Base-by-base conservation (phyloP, 2,113 vertebrate species). In the Ondatra zibethicus region DNA sequence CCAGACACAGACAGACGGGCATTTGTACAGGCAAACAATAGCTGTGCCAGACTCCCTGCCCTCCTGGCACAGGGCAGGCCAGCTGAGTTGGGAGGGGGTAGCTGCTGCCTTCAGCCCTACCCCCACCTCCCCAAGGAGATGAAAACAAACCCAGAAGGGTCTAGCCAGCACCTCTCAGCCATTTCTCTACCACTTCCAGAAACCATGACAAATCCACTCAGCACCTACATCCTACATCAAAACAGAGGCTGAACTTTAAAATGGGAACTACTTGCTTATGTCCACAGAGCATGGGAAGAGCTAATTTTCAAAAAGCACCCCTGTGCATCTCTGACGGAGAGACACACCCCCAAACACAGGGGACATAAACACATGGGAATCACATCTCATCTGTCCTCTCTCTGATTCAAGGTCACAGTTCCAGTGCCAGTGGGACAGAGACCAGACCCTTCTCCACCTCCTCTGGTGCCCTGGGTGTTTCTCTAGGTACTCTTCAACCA, bases 21-120 rank as follows among this genome's bases (percentile, higher is more conserved):
- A 61, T 97, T 98, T 98, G 98, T 98, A 94, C 93, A 50, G 61
- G 73, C 12, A 58, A 97, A 98, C 98, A 98, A 97, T 97, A 61
- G 98, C 97, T 17, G 89, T 97, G 96, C 97, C 98, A 98, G 96
- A 91, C 96, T 97, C 98, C 96, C 97, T 97, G 97, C 96, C 98
- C 97, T 98, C 98, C 98, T 98, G 98, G 98, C 98, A 98, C 98
- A 94, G 86, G 97, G 95, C 98, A 97, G 96, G 93, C 97, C 89
- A 47, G 88, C 95, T 92, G 96, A 65, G 96, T 70, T 73, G 80
- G 93, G 92, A 92, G 95, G 96, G 98, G 98, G 96, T 95, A 97
- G 98, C 97, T 97, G 97, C 95, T 52, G 95, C 93, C 70, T 27
- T 93, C 87, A 85, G 82, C 68, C 89, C 87, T 50, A 31, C 89